Percentiles rank a stretch among this genome's conserved stretches.
These are phyloP conservation scores for Muntiacus muntjak DNA, from an alignment of 2,113 vertebrate species.

Conservation along the genomic window DNA sequence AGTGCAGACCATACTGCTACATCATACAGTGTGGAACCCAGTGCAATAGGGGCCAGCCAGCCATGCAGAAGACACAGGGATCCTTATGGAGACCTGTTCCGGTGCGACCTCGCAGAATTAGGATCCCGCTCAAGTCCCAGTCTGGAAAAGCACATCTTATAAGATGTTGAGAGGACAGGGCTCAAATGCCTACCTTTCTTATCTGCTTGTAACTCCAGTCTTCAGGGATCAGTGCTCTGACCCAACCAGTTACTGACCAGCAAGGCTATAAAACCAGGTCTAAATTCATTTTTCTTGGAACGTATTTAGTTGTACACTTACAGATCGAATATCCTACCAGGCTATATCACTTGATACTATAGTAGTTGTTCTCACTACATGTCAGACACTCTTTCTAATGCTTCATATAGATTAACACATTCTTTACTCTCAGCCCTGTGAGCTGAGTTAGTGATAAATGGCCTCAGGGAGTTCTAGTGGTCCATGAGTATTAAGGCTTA, in stretches of 20 bases:
- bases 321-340: background rate
- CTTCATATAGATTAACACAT: background rate
- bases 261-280: background rate
- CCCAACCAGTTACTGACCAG: background rate
- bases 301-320: background rate
- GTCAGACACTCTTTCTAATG: background rate
- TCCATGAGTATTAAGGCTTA: background rate
- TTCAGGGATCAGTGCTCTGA: background rate
- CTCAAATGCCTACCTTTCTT: background rate
- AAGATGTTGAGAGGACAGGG: background rate
- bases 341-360: background rate
- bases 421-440: background rate
- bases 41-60: fast-evolving
- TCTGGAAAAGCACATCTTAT: background rate
- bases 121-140: background rate
- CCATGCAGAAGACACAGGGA: fast-evolving
- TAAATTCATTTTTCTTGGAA: background rate
- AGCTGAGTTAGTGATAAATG: background rate
- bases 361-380: background rate
- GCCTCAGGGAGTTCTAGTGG: background rate
- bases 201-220: too few relatives aligned
- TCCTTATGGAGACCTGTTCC: background rate
- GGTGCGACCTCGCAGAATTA: background rate
- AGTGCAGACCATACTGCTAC: background rate
- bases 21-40: background rate